Evolutionary conservation across 2,888 invertebrate genomes (phyloP).

Genomic region (Rhimphoctona megacephalus): DNA sequence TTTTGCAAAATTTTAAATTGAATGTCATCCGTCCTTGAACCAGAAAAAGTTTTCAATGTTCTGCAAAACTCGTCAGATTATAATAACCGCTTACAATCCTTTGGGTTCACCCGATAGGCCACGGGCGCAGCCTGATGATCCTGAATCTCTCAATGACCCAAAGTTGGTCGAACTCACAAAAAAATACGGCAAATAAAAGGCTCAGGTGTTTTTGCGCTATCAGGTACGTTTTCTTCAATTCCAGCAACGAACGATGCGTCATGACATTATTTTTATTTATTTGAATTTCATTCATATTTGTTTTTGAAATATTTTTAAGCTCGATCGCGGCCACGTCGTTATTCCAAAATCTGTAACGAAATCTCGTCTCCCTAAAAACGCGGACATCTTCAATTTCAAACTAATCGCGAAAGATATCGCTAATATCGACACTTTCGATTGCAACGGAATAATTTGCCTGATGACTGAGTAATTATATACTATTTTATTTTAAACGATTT

Average conservation of each 20-base stretch:
- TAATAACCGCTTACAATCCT: slow-evolving; percentile 93
- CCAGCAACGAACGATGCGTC: neutral
- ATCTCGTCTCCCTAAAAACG: slow-evolving; percentile 89
- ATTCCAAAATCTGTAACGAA: slow-evolving; percentile 94
- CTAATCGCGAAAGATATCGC: slow-evolving; percentile 89
- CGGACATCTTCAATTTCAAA: slow-evolving; percentile 91
- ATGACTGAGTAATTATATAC: slow-evolving; percentile 87
- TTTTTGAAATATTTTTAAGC: slow-evolving; percentile 76
- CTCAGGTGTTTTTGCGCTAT: slow-evolving; percentile 90
- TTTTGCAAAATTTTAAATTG: slow-evolving; percentile 87
- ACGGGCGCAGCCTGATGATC: slow-evolving; percentile 92
- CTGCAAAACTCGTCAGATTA: slow-evolving; percentile 89
- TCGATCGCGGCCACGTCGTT: slow-evolving; percentile 90
- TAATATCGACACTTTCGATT: slow-evolving; percentile 89
- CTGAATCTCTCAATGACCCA: slow-evolving; percentile 90
- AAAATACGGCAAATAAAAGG: slow-evolving; percentile 89
- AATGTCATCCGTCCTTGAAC: slow-evolving; percentile 92
- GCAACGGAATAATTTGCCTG: slow-evolving; percentile 89
- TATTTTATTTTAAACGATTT: slow-evolving; percentile 16
- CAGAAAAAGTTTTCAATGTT: slow-evolving; percentile 90
- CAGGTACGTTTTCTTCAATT: slow-evolving; percentile 82
- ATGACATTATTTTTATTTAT: slow-evolving; percentile 14
- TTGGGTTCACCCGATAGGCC: slow-evolving; percentile 94
- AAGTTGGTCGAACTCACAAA: slow-evolving; percentile 88
- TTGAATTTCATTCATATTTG: neutral